phyloP scores from a whole-genome alignment of 1,140 invertebrate genomes.

The Zaprionus tsacasi region DNA sequence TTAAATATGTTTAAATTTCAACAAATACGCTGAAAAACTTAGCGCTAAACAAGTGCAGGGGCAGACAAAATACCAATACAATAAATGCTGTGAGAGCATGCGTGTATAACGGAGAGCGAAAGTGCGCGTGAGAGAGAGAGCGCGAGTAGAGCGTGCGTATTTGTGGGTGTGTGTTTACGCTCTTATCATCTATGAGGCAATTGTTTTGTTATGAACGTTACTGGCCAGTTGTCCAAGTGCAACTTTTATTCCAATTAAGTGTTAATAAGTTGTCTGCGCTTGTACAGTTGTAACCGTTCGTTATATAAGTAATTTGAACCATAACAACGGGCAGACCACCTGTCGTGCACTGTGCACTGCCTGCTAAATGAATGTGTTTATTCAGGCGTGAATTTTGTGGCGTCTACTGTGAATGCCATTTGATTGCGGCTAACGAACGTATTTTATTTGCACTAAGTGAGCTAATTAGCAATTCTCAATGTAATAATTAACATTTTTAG shows the following conservation, averaged over 20 bases:
- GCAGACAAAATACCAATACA: slow-evolving; percentile 67
- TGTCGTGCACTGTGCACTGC: slow-evolving; percentile 61
- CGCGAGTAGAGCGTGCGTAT: slow-evolving; percentile 8
- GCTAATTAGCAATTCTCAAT: slow-evolving; percentile 51
- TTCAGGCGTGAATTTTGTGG: slow-evolving; percentile 56
- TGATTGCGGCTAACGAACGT: slow-evolving; percentile 8
- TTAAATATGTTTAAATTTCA: neutral
- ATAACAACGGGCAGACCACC: slow-evolving; percentile 61
- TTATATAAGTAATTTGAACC: slow-evolving; percentile 60
- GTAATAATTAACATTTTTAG: slow-evolving; percentile 53
- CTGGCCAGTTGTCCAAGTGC: slow-evolving; percentile 31
- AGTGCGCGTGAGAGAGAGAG: slow-evolving; percentile 13
- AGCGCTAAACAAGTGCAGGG: slow-evolving; percentile 60
- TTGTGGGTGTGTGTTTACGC: slow-evolving; percentile 37
- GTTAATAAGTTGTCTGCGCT: slow-evolving; percentile 5
- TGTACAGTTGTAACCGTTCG: slow-evolving; percentile 38
- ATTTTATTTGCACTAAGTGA: slow-evolving; percentile 4
- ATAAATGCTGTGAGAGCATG: slow-evolving; percentile 45
- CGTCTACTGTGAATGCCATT: slow-evolving; percentile 9
- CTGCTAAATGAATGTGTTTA: slow-evolving; percentile 40
- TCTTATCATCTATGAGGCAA: slow-evolving; percentile 68
- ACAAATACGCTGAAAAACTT: slow-evolving; percentile 6
- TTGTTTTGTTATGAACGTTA: slow-evolving; percentile 54
- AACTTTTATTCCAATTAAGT: slow-evolving; percentile 17
- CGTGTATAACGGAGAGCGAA: slow-evolving; percentile 19